Conservation (phyloP, 2,113 vertebrate genomes). For the Leucopsar rothschildi region DNA sequence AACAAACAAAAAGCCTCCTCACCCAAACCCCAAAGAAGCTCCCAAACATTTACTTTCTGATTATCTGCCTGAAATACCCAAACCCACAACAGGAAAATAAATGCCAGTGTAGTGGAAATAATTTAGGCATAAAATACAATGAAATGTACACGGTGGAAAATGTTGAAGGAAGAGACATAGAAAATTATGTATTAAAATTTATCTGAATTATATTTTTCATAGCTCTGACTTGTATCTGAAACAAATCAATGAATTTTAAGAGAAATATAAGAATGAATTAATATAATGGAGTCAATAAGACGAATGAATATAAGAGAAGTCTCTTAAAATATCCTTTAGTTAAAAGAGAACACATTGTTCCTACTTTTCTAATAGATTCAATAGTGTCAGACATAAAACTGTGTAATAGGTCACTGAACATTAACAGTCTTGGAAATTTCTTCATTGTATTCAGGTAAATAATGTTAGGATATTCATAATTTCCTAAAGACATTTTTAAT, state of each 20-base stretch:
- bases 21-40: background rate
- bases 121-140: background rate
- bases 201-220: background rate
- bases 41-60: background rate
- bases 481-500: background rate
- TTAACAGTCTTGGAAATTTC: background rate
- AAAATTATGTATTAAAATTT: background rate
- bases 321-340: background rate
- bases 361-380: background rate
- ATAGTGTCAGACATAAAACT: background rate
- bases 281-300: no score
- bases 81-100: background rate
- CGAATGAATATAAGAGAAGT: no score
- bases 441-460: background rate
- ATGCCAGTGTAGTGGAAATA: background rate
- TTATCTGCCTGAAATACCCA: background rate
- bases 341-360: background rate
- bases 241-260: background rate
- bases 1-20: background rate
- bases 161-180: background rate
- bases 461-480: background rate
- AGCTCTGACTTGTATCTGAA: background rate
- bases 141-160: background rate
- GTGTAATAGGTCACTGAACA: background rate
- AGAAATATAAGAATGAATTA: no score